These are phyloP conservation scores for Drosophila flavopinicola DNA, from an alignment of 2,888 invertebrate species.

Conservation along the genomic window DNA sequence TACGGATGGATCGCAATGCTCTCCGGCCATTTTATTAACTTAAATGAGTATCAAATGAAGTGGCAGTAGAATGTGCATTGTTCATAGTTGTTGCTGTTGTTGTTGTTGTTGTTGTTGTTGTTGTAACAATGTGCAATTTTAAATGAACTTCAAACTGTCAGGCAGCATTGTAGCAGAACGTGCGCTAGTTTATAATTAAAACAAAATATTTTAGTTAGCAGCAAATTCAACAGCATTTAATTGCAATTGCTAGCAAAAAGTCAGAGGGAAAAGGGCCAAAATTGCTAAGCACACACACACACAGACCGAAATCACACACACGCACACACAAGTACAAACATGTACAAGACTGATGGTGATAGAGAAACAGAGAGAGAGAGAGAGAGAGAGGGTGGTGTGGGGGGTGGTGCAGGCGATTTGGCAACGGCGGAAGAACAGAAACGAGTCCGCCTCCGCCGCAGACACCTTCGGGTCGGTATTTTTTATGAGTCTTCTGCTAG, in stretches of 20 bases:
- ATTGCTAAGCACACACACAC: neutral
- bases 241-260: conserved; percentile 45
- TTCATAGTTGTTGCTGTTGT: neutral
- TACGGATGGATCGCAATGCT: conserved; percentile 8
- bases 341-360: too few relatives aligned
- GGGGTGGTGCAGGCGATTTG: neutral
- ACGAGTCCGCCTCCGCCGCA: conserved; percentile 22
- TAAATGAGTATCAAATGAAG: conserved; percentile 53
- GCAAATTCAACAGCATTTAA: conserved; percentile 46
- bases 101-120: neutral
- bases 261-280: conserved; percentile 8
- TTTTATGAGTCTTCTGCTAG: conserved; percentile 18
- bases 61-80: conserved; percentile 14
- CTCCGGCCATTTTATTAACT: conserved; percentile 51
- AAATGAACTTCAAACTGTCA: conserved; percentile 53
- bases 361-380: neutral
- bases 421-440: conserved; percentile 3
- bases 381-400: conserved; percentile 1
- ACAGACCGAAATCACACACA: conserved; percentile 9
- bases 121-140: conserved; percentile 24
- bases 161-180: conserved; percentile 18
- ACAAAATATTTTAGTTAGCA: conserved; percentile 62
- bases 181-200: conserved; percentile 61
- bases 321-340: neutral
- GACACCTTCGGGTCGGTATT: conserved; percentile 26